Conservation (phyloP, 2,888 invertebrate species). For the Amphipoea oculea region DNA sequence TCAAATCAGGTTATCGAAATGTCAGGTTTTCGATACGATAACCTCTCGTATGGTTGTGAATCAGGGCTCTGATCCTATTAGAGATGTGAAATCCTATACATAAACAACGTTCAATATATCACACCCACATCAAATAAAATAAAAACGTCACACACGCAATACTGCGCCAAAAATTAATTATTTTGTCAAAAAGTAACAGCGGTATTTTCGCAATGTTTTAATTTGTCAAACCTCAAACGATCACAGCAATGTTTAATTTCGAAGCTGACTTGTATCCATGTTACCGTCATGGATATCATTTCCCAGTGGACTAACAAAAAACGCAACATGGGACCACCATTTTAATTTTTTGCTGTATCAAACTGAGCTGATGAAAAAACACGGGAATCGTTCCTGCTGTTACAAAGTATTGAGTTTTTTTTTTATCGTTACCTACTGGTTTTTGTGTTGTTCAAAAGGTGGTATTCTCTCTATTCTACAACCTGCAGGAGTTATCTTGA, state of each 20-base stretch:
- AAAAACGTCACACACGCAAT: not conserved
- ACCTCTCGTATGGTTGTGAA: too few relatives aligned
- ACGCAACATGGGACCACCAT: constrained; percentile 43
- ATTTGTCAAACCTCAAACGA: constrained; percentile 60
- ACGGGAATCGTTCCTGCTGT: constrained; percentile 19
- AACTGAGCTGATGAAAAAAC: constrained; percentile 48
- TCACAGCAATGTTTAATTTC: constrained; percentile 58
- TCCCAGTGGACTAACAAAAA: constrained; percentile 60
- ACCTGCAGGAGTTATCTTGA: not conserved
- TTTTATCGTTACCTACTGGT: not conserved
- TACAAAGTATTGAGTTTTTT: constrained; percentile 45
- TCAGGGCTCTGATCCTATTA: too few relatives aligned
- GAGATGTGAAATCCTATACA: not conserved
- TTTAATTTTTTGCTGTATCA: constrained; percentile 54
- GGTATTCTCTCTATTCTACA: not conserved
- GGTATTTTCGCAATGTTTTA: constrained; percentile 55
- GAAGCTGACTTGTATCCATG: constrained; percentile 43
- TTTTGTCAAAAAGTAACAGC: constrained; percentile 40
- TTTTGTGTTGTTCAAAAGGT: constrained; percentile 16
- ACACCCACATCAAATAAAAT: constrained; percentile 20
- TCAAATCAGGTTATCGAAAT: too few relatives aligned
- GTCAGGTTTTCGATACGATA: too few relatives aligned
- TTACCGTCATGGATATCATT: constrained; percentile 43
- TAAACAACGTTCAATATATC: not conserved
- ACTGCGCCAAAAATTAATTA: constrained; percentile 47